Evolutionary conservation across 37 sponge, comb jelly and placozoan species (phyloP).

Genomic region (Oopsacas minuta): DNA sequence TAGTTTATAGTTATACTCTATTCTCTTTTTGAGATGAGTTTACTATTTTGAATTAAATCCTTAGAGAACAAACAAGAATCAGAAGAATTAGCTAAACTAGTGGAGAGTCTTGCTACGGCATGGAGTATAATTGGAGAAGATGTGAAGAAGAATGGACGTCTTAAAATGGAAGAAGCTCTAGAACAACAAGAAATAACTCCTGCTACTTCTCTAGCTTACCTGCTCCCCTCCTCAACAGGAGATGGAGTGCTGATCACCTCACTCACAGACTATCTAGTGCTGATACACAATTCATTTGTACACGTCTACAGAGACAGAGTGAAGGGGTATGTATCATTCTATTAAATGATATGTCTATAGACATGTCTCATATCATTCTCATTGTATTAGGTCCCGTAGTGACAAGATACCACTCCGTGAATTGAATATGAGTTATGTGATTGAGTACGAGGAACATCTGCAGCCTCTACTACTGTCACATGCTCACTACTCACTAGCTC

Average conservation of each 20-base stretch:
- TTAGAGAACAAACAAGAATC: not conserved
- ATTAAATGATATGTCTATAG: not conserved
- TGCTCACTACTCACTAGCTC: slow-evolving; percentile 19
- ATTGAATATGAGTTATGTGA: not conserved
- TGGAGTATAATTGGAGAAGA: not conserved
- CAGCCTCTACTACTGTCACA: slow-evolving; percentile 8
- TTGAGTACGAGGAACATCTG: slow-evolving; percentile 3
- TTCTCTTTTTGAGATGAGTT: not conserved
- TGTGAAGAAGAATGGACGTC: not conserved
- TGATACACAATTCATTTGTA: not conserved
- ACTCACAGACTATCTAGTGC: slow-evolving; percentile 4
- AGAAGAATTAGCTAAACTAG: not conserved
- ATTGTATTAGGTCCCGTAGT: not conserved
- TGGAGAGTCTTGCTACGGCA: not conserved
- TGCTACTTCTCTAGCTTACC: slow-evolving; percentile 18
- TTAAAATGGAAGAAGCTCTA: not conserved
- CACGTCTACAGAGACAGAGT: not conserved
- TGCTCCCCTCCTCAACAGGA: not conserved
- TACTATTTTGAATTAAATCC: not conserved
- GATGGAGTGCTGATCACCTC: slow-evolving; percentile 4
- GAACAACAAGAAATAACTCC: slow-evolving; percentile 20
- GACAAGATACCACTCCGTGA: not conserved
- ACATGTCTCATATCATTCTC: not conserved
- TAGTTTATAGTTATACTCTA: too few species aligned
- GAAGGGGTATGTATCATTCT: not conserved